A percentile compares a stretch with the other conserved stretches of the same genome.
Evolutionary conservation across 2,888 invertebrate species (phyloP).

Genomic region (Hydroisotoma schaefferi): DNA sequence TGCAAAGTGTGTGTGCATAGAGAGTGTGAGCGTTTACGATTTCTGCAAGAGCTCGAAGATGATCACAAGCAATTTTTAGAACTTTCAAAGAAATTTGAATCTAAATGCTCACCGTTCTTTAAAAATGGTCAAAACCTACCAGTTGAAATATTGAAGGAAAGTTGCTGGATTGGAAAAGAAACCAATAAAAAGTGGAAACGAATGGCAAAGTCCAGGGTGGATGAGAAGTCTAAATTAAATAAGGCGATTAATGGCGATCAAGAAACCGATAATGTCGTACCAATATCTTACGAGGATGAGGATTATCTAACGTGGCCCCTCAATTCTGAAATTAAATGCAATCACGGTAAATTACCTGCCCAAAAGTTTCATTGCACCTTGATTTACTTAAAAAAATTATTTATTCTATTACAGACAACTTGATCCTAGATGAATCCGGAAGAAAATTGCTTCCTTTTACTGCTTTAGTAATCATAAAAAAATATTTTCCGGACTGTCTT

Average conservation of each 20-base stretch:
- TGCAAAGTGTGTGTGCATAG: conserved; percentile 56
- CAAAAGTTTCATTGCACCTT: not conserved
- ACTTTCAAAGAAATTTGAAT: conserved; percentile 19
- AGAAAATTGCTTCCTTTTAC: conserved; percentile 56
- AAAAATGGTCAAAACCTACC: conserved; percentile 11
- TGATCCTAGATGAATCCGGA: conserved; percentile 51
- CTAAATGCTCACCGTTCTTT: not conserved
- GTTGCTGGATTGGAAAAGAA: conserved; percentile 50
- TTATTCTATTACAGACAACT: conserved; percentile 49
- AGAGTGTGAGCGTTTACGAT: conserved; percentile 55
- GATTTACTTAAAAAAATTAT: not conserved
- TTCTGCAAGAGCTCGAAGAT: conserved; percentile 55
- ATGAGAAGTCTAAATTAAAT: not conserved
- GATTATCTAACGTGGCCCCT: conserved; percentile 53
- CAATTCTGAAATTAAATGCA: conserved; percentile 59
- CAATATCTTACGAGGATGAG: no score
- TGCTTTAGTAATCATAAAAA: conserved; percentile 57
- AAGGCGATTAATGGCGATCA: not conserved
- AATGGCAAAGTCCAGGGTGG: conserved; percentile 28
- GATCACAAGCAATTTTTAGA: conserved; percentile 53
- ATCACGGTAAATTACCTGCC: conserved; percentile 53
- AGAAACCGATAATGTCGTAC: conserved; percentile 30
- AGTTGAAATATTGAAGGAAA: conserved; percentile 17
- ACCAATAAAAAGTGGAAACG: conserved; percentile 47
- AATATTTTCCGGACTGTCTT: conserved; percentile 54